Evolutionary conservation across 1,140 invertebrate species (phyloP).

Genomic region (Wasmannia auropunctata): DNA sequence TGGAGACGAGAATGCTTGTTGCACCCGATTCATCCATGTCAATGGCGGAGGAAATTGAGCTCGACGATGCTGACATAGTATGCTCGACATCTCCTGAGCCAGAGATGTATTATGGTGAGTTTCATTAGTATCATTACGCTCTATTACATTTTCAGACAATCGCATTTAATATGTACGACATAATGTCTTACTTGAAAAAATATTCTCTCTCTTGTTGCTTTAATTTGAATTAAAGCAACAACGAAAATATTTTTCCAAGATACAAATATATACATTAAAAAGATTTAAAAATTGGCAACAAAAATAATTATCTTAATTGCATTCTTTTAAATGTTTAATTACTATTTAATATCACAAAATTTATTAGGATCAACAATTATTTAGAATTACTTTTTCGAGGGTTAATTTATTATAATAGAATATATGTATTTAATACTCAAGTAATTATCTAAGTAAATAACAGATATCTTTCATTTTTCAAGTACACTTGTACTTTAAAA

Average conservation of each 20-base stretch:
- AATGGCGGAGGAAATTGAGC: constrained; percentile 77
- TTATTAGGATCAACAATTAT: not conserved
- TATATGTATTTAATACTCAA: too few relatives aligned
- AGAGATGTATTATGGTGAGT: constrained; percentile 80
- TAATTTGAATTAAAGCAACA: constrained; percentile 2
- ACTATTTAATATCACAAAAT: not conserved
- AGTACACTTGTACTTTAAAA: not conserved
- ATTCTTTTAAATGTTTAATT: not conserved
- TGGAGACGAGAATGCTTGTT: constrained; percentile 73
- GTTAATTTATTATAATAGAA: not conserved
- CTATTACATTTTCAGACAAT: constrained; percentile 34
- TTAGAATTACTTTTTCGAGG: not conserved
- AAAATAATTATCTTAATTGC: not conserved
- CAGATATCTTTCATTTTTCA: not conserved
- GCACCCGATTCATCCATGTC: constrained; percentile 81
- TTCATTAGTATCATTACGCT: constrained; percentile 32
- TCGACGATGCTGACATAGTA: constrained; percentile 76
- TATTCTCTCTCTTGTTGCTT: not conserved
- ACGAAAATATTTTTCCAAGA: not conserved
- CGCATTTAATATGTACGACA: constrained; percentile 7
- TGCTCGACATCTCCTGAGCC: constrained; percentile 78
- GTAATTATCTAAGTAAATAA: not conserved
- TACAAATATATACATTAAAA: not conserved
- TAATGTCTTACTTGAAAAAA: constrained; percentile 3
- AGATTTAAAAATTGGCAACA: not conserved